Base-by-base conservation (phyloP, 2,113 vertebrate species). In the Thalassarche chlororhynchos region DNA sequence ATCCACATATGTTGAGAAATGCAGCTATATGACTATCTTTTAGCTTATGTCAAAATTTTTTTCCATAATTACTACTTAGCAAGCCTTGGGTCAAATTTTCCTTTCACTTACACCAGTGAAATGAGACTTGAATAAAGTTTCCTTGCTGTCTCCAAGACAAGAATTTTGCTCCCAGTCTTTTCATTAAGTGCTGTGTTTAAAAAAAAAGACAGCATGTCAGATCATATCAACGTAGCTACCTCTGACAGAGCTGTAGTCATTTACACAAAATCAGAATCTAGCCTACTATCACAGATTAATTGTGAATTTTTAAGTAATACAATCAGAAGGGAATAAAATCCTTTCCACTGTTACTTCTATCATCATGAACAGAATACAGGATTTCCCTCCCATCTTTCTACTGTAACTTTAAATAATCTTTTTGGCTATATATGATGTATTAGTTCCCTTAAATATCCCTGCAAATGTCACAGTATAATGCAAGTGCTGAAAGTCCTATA, bases 41-140 rank as follows among this genome's bases (percentile, higher is more conserved):
- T 79, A 91, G 36, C 57, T 87, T 87, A 47, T 79, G 84, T 93
- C 84, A 96, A 93, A 96, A 96, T 82, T 84, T 57, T 91, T 95
- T 95, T 88, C 82, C 31, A 55, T 87, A 92, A 95, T 89, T 93
- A 92, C 74, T 89, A 55, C 44, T 84, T 84, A 79, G 86, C 87
- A 96, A 84, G 89, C 80, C 61, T 84, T 84, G 19, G 80, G 69
- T 90, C 77, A 79, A 77, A 87, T 96, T 91, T 89, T 94, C 55
- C 61, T 93, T 94, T 93, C 94, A 84, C 65, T 84, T 87, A 90
- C 57, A 94, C 60, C 46, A 79, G 64, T 74, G 55, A 93, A 93
- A 87, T 64, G 23, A 93, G 81, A 68, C 77, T 92, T 64, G 6
- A 94, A 49, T 42, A 89, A 94, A 96, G 87, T 91, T 91, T 82